Evolutionary conservation across 2,888 invertebrate genomes (phyloP).

Genomic region (Anthrax anthrax): DNA sequence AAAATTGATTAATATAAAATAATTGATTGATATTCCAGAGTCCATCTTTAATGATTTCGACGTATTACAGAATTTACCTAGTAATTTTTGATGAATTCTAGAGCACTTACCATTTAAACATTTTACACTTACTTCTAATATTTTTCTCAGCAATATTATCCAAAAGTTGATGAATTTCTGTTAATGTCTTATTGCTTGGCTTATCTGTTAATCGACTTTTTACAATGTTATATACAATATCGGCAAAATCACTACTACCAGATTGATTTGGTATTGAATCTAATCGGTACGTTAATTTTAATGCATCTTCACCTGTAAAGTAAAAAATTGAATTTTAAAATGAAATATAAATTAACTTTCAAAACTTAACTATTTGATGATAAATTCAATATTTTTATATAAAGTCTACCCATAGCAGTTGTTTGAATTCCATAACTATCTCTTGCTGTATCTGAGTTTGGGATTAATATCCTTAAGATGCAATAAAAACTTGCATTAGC

Average conservation of each 20-base stretch:
- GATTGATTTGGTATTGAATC: neutral
- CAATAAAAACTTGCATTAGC: slow-evolving; percentile 48
- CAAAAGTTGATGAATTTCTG: slow-evolving; percentile 57
- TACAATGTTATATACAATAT: slow-evolving; percentile 58
- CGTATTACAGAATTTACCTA: no score
- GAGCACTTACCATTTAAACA: no score
- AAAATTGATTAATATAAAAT: slow-evolving; percentile 1
- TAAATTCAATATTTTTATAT: slow-evolving; percentile 63
- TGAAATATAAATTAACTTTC: no score
- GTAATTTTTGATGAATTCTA: no score
- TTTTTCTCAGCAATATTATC: slow-evolving; percentile 59
- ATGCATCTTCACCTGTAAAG: slow-evolving; percentile 32
- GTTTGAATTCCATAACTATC: slow-evolving; percentile 74
- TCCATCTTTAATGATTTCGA: no score
- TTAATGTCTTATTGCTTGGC: slow-evolving; percentile 43
- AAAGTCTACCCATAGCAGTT: slow-evolving; percentile 51
- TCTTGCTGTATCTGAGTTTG: slow-evolving; percentile 63
- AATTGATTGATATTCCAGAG: slow-evolving; percentile 15
- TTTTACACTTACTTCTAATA: slow-evolving; percentile 40
- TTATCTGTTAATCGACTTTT: slow-evolving; percentile 37
- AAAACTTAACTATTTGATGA: slow-evolving; percentile 46
- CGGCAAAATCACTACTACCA: slow-evolving; percentile 74
- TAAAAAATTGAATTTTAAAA: neutral
- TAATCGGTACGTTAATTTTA: slow-evolving; percentile 1
- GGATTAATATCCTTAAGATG: slow-evolving; percentile 63